Base-by-base conservation (phyloP, 2,113 vertebrate species). In the Asarcornis scutulata region DNA sequence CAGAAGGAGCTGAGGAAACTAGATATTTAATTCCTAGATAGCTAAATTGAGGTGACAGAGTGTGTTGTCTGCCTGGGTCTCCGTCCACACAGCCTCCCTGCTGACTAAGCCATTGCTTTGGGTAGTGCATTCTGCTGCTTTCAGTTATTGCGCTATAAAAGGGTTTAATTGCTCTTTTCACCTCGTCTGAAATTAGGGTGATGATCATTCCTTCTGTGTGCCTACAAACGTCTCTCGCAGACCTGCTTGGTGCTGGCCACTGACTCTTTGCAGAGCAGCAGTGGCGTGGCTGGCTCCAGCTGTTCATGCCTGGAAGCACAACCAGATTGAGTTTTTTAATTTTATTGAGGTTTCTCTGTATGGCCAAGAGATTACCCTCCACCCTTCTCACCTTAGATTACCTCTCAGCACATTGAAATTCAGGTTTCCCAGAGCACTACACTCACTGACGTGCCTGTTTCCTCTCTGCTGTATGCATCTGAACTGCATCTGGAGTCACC, bases 251-350 rank as follows among this genome's bases (percentile, higher is more conserved):
- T 53, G 48, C 23, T 89, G 74, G 42, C 29, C 82, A 79, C n/a
- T 0, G 2, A 36, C 36, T 77, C 44, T 86, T 89, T 69, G 27
- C 74, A 55, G 66, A 60, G 60, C 7, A 9, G 29, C 66, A 60
- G 55, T 21, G 46, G 31, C 36, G 46, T 34, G 81, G 62, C 27
- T 73, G 81, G 5, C 20, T 93, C 82, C 2, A 12, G 58, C 72
- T 94, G 75, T 15, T 94, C 63, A 53, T 94, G 79, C 71, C 88
- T 91, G 83, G 29, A 74, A 91, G 44, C 79, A 83, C 27, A 69
- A 62, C 15, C 11, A 58, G 67, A 88, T 34, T 42, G 34, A 62
- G 16, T 32, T 86, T 84, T 83, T 72, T 27, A 27, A n/a, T 90
- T 91, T 62, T 58, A 86, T 36, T 53, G 34, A 78, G 23, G 16